A percentile compares a stretch with the other conserved stretches of the same genome.
Conservation (phyloP, 2,888 invertebrate species). For the Merodon equestris region DNA sequence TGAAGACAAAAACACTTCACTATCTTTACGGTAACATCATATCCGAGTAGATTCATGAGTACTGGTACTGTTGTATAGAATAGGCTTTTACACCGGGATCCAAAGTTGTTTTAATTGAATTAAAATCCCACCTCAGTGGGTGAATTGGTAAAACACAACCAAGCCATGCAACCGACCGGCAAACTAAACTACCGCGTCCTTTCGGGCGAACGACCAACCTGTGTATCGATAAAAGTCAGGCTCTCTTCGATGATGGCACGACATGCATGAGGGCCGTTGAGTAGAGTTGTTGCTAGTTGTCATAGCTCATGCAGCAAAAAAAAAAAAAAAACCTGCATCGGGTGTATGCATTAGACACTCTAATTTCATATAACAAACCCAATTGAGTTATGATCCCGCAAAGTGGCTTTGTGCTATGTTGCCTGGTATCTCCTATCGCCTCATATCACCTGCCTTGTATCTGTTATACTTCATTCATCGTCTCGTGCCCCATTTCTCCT, state of each 20-base stretch:
- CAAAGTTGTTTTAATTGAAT: conserved; percentile 66
- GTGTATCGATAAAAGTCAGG: conserved; percentile 27
- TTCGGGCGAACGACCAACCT: no score
- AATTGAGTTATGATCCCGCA: conserved; percentile 63
- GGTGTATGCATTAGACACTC: conserved; percentile 56
- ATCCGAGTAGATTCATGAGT: background rate
- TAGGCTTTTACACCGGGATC: conserved; percentile 41
- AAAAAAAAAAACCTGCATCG: background rate
- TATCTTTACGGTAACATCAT: background rate
- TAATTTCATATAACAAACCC: conserved; percentile 58
- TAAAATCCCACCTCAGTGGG: conserved; percentile 66
- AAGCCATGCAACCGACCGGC: no score
- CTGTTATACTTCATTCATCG: no score
- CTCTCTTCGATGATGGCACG: conserved; percentile 15
- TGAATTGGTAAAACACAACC: conserved; percentile 53
- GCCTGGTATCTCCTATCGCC: no score
- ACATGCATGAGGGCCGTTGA: conserved; percentile 19
- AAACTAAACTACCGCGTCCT: no score
- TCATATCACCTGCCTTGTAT: no score
- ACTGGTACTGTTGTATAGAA: background rate
- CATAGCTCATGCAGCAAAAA: conserved; percentile 8
- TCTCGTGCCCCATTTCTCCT: background rate
- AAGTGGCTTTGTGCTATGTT: conserved; percentile 54
- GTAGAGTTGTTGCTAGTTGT: conserved; percentile 30
- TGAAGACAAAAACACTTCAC: conserved; percentile 40